Conservation (phyloP, 2,888 invertebrate species). For the Tanytarsus gracilentus region DNA sequence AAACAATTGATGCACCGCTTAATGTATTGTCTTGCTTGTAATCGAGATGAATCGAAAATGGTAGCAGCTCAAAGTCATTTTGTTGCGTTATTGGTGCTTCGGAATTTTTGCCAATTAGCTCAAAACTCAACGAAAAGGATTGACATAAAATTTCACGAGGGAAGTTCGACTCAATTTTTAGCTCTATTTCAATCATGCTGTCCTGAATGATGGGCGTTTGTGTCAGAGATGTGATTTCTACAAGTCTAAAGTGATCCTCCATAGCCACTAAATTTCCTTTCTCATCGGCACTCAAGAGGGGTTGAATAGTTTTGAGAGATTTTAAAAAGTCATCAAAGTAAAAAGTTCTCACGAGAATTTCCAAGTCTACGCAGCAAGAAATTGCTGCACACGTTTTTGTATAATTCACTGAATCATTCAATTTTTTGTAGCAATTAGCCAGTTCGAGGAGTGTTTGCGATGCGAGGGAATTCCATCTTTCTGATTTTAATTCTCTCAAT, state of each 20-base stretch:
- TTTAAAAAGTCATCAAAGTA: slow-evolving; percentile 79
- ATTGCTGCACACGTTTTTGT: slow-evolving; percentile 71
- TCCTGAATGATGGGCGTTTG: slow-evolving; percentile 52
- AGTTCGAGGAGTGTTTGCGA: slow-evolving; percentile 75
- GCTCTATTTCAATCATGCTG: slow-evolving; percentile 47
- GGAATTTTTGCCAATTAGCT: slow-evolving; percentile 25
- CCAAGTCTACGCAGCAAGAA: slow-evolving; percentile 65
- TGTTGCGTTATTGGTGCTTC: slow-evolving; percentile 1
- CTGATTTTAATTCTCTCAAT: slow-evolving; percentile 73
- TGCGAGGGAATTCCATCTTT: slow-evolving; percentile 77
- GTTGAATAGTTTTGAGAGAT: slow-evolving; percentile 49
- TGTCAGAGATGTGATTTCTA: too few species aligned
- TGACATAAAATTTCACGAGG: slow-evolving; percentile 59
- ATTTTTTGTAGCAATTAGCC: slow-evolving; percentile 72
- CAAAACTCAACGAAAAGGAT: slow-evolving; percentile 42
- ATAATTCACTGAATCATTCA: slow-evolving; percentile 62
- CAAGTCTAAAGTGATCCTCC: slow-evolving; percentile 46
- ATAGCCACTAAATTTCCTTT: slow-evolving; percentile 36
- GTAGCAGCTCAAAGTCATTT: slow-evolving; percentile 50
- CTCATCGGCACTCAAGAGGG: slow-evolving; percentile 49
- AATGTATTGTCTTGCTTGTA: slow-evolving; percentile 75
- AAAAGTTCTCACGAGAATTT: slow-evolving; percentile 61
- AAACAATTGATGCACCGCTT: slow-evolving; percentile 63
- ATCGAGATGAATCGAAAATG: slow-evolving; percentile 61
- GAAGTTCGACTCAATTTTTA: slow-evolving; percentile 51